These are phyloP conservation scores for Andinoacara biseriatus DNA, from an alignment of 2,113 vertebrate species.

Conservation along the genomic window DNA sequence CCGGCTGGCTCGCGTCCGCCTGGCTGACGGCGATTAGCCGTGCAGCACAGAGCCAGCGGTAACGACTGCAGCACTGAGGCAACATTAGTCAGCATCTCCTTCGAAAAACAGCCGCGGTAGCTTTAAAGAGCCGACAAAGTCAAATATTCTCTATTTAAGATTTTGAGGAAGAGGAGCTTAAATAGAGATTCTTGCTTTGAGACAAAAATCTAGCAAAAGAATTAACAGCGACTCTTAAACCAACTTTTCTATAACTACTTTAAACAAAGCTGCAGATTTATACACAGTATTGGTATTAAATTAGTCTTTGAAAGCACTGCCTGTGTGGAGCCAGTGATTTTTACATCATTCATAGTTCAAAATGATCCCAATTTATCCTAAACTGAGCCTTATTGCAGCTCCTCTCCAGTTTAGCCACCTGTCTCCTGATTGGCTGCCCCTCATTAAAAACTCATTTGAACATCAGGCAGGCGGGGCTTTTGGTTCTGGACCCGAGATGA, in stretches of 20 bases:
- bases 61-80: neutral
- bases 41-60: rapidly evolving
- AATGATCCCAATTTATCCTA: rapidly evolving
- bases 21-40: neutral
- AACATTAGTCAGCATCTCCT: neutral
- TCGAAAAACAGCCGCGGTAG: neutral
- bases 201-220: neutral
- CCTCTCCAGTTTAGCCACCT: neutral
- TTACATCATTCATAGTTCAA: neutral
- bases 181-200: neutral
- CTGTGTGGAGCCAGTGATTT: neutral
- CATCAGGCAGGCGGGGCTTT: no score
- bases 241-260: neutral
- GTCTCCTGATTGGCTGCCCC: neutral
- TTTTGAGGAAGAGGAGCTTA: no score
- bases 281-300: no score
- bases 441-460: no score
- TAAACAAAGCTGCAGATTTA: neutral
- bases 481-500: no score
- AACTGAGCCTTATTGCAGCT: neutral
- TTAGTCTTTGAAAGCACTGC: no score
- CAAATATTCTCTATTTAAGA: neutral
- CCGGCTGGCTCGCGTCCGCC: neutral
- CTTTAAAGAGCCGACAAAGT: neutral
- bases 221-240: no score